Conservation (phyloP, 2,888 invertebrate species). For the Epiblema foenella region DNA sequence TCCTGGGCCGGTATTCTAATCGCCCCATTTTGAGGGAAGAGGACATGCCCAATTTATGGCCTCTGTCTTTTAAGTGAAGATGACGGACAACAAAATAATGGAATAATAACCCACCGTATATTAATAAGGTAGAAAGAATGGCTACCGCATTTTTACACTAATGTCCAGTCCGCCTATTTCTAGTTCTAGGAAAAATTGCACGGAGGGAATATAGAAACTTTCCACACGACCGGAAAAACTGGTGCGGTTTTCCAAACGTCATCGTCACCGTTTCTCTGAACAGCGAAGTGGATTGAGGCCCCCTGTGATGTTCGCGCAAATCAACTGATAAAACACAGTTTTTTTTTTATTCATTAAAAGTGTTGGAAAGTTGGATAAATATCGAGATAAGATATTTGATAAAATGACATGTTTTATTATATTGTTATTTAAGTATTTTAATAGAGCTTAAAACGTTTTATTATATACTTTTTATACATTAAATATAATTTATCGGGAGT, state of each 20-base stretch:
- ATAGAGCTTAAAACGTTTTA: too few relatives aligned
- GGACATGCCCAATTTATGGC: too few relatives aligned
- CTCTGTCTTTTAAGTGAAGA: background rate
- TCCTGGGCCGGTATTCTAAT: too few relatives aligned
- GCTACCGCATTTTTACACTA: background rate
- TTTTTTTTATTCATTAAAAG: too few relatives aligned
- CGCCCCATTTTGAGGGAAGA: too few relatives aligned
- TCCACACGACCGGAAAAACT: constrained; percentile 29
- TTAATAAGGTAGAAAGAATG: background rate
- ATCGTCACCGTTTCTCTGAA: constrained; percentile 26
- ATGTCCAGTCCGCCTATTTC: background rate
- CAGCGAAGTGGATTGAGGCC: background rate
- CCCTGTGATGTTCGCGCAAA: background rate
- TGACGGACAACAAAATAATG: background rate
- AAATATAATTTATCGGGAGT: too few relatives aligned
- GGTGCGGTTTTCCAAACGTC: constrained; percentile 30
- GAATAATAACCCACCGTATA: background rate
- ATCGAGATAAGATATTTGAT: too few relatives aligned
- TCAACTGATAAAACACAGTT: background rate
- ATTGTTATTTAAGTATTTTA: too few relatives aligned
- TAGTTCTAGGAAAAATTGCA: constrained; percentile 10
- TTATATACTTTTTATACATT: too few relatives aligned
- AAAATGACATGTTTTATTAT: too few relatives aligned
- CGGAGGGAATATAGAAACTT: constrained; percentile 18
- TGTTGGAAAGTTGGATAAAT: too few relatives aligned